These are phyloP conservation scores for Drosophila engyochracea DNA, from an alignment of 2,888 invertebrate genomes.

Conservation along the genomic window DNA sequence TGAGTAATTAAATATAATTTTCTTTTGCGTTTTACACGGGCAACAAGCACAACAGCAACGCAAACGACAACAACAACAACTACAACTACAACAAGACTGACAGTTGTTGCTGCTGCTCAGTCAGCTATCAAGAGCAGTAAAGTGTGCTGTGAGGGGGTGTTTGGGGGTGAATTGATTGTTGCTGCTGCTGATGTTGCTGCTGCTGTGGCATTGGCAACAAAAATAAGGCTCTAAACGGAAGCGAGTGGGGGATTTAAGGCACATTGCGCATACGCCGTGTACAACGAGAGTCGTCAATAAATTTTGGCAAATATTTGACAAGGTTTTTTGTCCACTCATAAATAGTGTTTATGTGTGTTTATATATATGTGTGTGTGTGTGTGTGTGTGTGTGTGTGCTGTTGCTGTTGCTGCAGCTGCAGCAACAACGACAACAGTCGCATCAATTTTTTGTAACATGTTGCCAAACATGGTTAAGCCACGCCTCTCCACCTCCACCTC, in stretches of 20 bases:
- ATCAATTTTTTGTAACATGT: conserved; percentile 82
- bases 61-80: conserved; percentile 18
- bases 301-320: conserved; percentile 64
- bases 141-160: neutral
- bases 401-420: conserved; percentile 69
- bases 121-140: conserved; percentile 63
- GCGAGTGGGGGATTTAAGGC: conserved; percentile 10
- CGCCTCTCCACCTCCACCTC: conserved; percentile 20
- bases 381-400: conserved; percentile 43
- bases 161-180: conserved; percentile 16
- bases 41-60: conserved; percentile 31
- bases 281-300: conserved; percentile 52
- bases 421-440: conserved; percentile 55
- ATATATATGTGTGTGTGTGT: conserved; percentile 34
- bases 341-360: conserved; percentile 49
- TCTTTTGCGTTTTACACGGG: conserved; percentile 72
- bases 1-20: conserved; percentile 84
- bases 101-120: conserved; percentile 48
- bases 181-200: conserved; percentile 15
- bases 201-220: conserved; percentile 31
- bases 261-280: conserved; percentile 52
- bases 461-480: conserved; percentile 71
- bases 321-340: conserved; percentile 59
- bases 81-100: conserved; percentile 23
- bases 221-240: conserved; percentile 19